Evolutionary conservation across 2,113 vertebrate genomes (phyloP).

Genomic region (Hippolais icterina): DNA sequence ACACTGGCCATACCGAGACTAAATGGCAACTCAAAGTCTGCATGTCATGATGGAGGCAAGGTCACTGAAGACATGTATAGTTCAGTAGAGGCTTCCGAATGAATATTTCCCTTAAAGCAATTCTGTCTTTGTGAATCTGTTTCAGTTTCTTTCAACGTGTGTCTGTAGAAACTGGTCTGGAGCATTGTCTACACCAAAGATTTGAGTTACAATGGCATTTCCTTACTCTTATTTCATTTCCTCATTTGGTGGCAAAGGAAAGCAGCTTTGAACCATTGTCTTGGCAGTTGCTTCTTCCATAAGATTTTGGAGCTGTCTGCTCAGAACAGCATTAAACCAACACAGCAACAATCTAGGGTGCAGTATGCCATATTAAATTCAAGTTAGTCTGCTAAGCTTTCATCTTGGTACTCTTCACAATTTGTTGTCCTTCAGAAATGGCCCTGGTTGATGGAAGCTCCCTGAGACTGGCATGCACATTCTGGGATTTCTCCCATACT

Average conservation of each 20-base stretch:
- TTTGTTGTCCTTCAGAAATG: not conserved
- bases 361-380: not conserved
- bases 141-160: not conserved
- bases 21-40: not conserved
- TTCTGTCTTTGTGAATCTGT: not conserved
- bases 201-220: not conserved
- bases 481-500: conserved; percentile 2
- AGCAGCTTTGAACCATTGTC: not conserved
- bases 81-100: not conserved
- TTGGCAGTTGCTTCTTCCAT: not conserved
- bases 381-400: not conserved
- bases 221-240: not conserved
- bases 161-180: not conserved
- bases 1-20: not conserved
- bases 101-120: not conserved
- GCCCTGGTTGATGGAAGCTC: not conserved
- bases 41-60: not conserved
- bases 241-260: not conserved
- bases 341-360: not conserved
- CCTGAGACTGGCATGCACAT: not conserved
- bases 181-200: not conserved
- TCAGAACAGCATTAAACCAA: not conserved
- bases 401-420: not conserved
- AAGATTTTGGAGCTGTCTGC: not conserved
- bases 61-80: not conserved